These are phyloP conservation scores for Sphenopsis melanotis DNA, from an alignment of 2,797 vertebrate species.

Conservation along the genomic window DNA sequence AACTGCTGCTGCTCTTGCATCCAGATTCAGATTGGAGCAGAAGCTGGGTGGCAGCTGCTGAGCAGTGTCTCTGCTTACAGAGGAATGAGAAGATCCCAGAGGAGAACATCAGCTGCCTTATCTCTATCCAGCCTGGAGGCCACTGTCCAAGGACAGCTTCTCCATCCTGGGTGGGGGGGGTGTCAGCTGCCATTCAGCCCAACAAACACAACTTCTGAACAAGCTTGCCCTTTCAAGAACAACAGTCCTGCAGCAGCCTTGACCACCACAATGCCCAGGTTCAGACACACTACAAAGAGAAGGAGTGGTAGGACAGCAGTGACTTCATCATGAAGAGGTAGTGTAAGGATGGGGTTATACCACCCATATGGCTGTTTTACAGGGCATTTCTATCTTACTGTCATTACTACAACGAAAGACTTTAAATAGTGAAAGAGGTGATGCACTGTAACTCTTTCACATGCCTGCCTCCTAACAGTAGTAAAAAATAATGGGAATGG, in stretches of 20 bases:
- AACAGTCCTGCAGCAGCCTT: background rate
- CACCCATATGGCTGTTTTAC: background rate
- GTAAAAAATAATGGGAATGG: background rate
- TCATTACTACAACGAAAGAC: background rate
- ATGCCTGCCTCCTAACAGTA: background rate
- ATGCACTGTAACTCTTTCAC: background rate
- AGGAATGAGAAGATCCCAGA: background rate
- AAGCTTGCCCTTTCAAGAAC: background rate
- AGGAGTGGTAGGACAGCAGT: background rate
- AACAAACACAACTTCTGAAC: background rate
- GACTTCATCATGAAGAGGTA: background rate
- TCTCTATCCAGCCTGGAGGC: background rate
- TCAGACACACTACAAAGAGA: background rate
- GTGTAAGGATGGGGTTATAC: background rate
- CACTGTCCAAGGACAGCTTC: background rate
- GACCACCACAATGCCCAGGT: background rate
- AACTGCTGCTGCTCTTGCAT: background rate
- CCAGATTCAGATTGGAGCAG: background rate
- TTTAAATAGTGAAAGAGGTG: background rate
- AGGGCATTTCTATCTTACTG: background rate
- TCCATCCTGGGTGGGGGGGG: background rate
- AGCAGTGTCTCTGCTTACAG: background rate
- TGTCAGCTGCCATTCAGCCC: background rate
- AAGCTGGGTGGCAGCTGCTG: background rate
- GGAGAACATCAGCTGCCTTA: background rate